Percentiles rank a stretch among this genome's conserved stretches.
Evolutionary conservation across 2,797 vertebrate genomes (phyloP).

Genomic region (Moxostoma hubbsi): DNA sequence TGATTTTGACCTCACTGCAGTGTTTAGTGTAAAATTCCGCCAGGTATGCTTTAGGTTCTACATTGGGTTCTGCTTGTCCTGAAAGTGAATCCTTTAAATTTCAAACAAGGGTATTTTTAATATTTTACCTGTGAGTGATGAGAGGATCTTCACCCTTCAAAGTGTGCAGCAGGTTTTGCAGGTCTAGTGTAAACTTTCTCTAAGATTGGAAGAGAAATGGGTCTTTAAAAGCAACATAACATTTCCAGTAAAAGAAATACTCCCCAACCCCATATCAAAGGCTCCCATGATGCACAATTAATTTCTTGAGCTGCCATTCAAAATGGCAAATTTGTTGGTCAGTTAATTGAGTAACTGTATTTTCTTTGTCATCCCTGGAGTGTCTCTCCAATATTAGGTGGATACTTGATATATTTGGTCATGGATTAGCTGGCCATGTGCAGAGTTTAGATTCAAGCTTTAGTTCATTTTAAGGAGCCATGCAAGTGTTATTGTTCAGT

Average conservation of each 20-base stretch:
- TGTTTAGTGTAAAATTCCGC: too few relatives aligned
- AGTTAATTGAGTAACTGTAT: slow-evolving; percentile 25
- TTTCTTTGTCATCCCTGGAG: slow-evolving; percentile 58
- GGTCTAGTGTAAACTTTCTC: slow-evolving; percentile 71
- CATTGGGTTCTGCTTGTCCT: slow-evolving; percentile 44
- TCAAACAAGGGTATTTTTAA: slow-evolving; percentile 44
- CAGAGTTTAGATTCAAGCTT: slow-evolving; percentile 71
- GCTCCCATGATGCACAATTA: slow-evolving; percentile 55
- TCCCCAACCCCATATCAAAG: slow-evolving; percentile 51
- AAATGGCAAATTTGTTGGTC: slow-evolving; percentile 23
- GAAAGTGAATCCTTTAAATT: slow-evolving; percentile 49
- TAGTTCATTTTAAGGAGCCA: slow-evolving; percentile 69
- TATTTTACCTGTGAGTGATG: slow-evolving; percentile 55
- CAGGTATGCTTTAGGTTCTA: slow-evolving; percentile 43
- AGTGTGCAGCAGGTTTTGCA: slow-evolving; percentile 63
- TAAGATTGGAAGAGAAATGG: slow-evolving; percentile 66
- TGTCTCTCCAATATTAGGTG: slow-evolving; percentile 57
- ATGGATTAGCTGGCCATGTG: slow-evolving; percentile 69
- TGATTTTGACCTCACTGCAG: too few relatives aligned
- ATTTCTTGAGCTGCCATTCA: slow-evolving; percentile 35
- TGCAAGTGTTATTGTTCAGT: slow-evolving; percentile 10
- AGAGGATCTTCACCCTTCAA: slow-evolving; percentile 63
- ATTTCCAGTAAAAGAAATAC: slow-evolving; percentile 56
- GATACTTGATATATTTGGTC: slow-evolving; percentile 74
- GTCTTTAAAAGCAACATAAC: slow-evolving; percentile 73